Base-by-base conservation (phyloP, 1,140 invertebrate species). In the Leptestheria dahalacensis region DNA sequence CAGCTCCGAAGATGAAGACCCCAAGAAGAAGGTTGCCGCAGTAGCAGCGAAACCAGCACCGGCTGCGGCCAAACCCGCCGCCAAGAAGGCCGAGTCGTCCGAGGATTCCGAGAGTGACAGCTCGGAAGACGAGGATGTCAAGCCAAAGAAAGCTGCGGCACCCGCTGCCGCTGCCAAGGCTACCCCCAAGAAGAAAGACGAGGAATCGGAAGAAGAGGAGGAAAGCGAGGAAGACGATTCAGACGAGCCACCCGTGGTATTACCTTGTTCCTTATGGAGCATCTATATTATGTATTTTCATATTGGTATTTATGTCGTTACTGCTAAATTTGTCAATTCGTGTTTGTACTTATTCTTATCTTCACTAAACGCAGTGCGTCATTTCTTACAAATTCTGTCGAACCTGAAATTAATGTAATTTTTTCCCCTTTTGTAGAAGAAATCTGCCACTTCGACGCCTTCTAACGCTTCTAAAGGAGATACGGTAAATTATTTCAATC, bases 51-150 rank as follows among this genome's bases (percentile, higher is more conserved):
- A 63, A 47, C 55, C 63, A 11, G 47, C 54, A 0, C 46, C 61
- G 12, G 57, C 33, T 1, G 53, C 54, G 11, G 21, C 59, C 15
- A 63, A 63, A 41, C 23, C 59, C 12, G 61, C 62, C 9, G 60
- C 62, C 1, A 68, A 66, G 62, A 58, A 63, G 41, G 46, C 29
- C 10, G 61, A 62, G 47, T 65, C 62, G 20, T 66, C 64, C n/a
- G 64, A 65, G 33, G 65, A 65, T 18, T 63, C 63, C 12, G 53
- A 56, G 29, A 33, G 29, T 1, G 58, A 60, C 20, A 52, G 48
- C 33, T 60, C 58, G 11, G 59, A 63, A n/a, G 55, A 60, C 3
- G 54, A 48, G 26, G 61, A 62, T 23, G n/a, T 25, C 3, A 26
- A 18, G n/a, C 33, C 25, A n/a, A 62, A 41, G 11, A 28, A 48